Evolutionary conservation across 1,140 invertebrate genomes (phyloP).

Genomic region (Orchestia grillus): DNA sequence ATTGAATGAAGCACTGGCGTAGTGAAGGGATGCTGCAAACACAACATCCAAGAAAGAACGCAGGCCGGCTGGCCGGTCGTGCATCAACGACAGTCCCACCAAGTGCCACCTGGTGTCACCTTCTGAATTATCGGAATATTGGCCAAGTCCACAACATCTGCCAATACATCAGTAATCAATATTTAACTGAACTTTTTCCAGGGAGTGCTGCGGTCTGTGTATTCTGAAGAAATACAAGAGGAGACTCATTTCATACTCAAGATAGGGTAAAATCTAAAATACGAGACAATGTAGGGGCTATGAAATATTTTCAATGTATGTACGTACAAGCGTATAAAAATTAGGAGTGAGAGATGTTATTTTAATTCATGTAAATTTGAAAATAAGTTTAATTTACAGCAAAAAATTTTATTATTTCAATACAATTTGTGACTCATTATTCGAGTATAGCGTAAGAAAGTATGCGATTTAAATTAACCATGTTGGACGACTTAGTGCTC

Average conservation of each 20-base stretch:
- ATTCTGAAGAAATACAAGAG: neutral
- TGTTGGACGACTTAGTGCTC: neutral
- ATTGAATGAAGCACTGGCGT: neutral
- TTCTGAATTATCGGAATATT: neutral
- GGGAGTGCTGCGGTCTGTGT: neutral
- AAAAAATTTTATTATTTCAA: neutral
- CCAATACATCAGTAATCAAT: slow-evolving; percentile 1
- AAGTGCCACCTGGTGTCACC: neutral
- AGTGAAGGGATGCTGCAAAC: neutral
- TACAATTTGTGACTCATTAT: neutral
- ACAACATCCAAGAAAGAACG: neutral
- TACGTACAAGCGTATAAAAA: too few species aligned
- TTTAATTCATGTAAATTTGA: neutral
- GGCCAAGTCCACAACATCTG: neutral
- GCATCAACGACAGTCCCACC: neutral
- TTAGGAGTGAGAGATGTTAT: too few species aligned
- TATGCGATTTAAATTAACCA: neutral
- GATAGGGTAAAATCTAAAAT: neutral
- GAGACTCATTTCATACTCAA: neutral
- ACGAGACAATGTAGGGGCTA: neutral
- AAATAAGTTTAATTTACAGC: neutral
- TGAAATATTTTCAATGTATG: too few species aligned
- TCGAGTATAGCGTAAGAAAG: neutral
- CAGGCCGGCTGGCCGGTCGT: neutral
- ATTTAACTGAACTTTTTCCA: neutral